Base-by-base conservation (phyloP, 2,888 invertebrate genomes). In the Cremastobaeus sp. region DNA sequence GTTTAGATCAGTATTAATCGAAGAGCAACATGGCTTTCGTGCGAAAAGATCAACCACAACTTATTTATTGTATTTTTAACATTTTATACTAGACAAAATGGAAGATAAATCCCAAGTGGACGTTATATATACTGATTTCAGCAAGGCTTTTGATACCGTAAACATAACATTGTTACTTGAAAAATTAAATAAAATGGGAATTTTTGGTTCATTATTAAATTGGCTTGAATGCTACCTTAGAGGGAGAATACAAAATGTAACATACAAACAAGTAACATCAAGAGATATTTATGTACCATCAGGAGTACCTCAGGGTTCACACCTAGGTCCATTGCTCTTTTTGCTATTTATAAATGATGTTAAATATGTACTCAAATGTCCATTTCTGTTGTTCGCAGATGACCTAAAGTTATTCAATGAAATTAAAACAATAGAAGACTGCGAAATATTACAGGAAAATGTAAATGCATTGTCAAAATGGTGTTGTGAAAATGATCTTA, bases 331-430 rank as follows among this genome's bases (percentile, higher is more conserved):
- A 1, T 14, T 45, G 15, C 9, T 45, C 25, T 45, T 45, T 28
- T 11, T 28, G 2, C 14, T 45, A 9, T 28, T 28, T 28, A 45
- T 45, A 9, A 45, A 45, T n/a, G 25, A 28, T 45, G 14, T 45
- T 3, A 28, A 28, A 28, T 11, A 2, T 3, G 2, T 9, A 6
- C 9, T 45, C 1, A 3, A 6, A 9, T 28, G 28, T 28, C 8
- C 1, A 9, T 45, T 25, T 14, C 15, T 45, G 4, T 14, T 45
- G 1, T 45, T 45, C 9, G 28, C 45, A 14, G 28, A 45, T 11
- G 45, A 45, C n/a, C 15, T 28, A 1, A 45, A 45, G 28, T 8
- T 45, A 3, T 45, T 9, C n/a, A 6, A 14, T 1, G 5, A 1
- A 12, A 28, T 45, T 45, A 15, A 12, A 6, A 8, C 14, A 2